phyloP scores from a whole-genome alignment of 2,113 vertebrate species.

The Dunckerocampus dactyliophorus region DNA sequence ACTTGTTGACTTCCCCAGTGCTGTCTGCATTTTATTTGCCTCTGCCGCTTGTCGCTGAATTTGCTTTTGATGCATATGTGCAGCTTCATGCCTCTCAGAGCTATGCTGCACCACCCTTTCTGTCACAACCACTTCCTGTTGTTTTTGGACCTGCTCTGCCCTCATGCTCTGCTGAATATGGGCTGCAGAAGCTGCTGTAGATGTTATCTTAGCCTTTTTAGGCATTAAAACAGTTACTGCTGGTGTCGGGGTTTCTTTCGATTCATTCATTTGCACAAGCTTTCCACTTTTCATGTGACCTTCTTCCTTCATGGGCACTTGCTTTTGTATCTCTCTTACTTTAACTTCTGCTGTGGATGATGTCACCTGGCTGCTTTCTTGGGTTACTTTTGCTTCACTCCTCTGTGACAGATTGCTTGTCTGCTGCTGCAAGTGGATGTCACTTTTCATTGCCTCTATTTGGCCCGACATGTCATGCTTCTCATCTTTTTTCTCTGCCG shows the following conservation, averaged over 20 bases:
- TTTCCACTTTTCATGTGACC: constrained; percentile 49
- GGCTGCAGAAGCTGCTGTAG: constrained; percentile 34
- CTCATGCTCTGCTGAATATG: constrained; percentile 58
- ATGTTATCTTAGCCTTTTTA: constrained; percentile 47
- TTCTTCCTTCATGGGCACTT: constrained; percentile 27
- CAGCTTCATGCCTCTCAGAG: constrained; percentile 50
- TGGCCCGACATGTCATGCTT: constrained; percentile 30
- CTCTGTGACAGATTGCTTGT: constrained; percentile 31
- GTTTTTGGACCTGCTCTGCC: constrained; percentile 49
- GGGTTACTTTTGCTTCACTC: constrained; percentile 36
- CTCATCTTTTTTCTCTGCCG: constrained; percentile 61
- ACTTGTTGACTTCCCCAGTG: constrained; percentile 34
- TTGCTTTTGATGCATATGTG: constrained; percentile 56
- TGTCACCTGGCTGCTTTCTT: constrained; percentile 40
- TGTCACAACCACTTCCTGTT: constrained; percentile 57
- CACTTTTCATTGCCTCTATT: constrained; percentile 40
- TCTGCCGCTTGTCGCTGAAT: constrained; percentile 42
- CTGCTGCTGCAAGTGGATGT: constrained; percentile 33
- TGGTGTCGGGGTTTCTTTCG: constrained; percentile 44
- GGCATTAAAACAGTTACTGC: constrained; percentile 54
- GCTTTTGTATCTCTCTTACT: constrained; percentile 41
- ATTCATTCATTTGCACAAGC: constrained; percentile 43
- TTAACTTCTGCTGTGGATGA: constrained; percentile 34
- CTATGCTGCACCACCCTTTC: constrained; percentile 57
- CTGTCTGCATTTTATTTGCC: constrained; percentile 40